Evolutionary conservation across 2,888 invertebrate genomes (phyloP).

Genomic region (Tenodera sinensis): DNA sequence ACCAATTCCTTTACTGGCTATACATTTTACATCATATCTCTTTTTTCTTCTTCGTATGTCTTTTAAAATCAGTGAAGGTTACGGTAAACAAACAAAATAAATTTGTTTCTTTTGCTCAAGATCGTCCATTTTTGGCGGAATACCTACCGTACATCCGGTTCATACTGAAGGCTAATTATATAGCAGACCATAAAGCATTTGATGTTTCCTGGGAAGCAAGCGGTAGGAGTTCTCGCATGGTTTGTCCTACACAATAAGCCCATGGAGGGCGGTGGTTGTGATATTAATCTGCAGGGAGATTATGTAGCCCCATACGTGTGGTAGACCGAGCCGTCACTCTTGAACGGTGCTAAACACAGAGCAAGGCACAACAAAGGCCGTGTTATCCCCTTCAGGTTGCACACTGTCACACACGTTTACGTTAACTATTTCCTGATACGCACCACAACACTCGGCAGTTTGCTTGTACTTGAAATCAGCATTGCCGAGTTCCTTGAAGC

Average conservation of each 20-base stretch:
- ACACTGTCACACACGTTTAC: no score
- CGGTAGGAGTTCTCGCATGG: background rate
- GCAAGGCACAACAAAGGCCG: background rate
- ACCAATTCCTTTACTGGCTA: no score
- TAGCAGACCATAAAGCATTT: background rate
- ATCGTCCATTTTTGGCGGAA: background rate
- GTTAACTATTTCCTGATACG: no score
- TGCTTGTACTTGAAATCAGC: background rate
- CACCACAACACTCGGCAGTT: no score
- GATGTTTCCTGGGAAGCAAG: background rate
- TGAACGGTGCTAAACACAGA: background rate
- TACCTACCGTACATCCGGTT: background rate
- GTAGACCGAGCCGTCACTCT: background rate
- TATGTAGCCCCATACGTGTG: background rate
- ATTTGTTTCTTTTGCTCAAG: no score
- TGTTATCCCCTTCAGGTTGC: background rate
- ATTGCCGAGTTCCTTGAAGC: no score
- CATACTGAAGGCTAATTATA: background rate
- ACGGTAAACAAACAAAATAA: no score
- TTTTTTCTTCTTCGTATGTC: no score
- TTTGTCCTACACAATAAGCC: background rate
- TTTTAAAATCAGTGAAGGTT: no score
- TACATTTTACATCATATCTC: no score
- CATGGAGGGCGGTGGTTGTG: background rate
- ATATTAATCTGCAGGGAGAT: background rate